Conservation (phyloP, 2,797 vertebrate genomes). For the Darevskia nairensis region DNA sequence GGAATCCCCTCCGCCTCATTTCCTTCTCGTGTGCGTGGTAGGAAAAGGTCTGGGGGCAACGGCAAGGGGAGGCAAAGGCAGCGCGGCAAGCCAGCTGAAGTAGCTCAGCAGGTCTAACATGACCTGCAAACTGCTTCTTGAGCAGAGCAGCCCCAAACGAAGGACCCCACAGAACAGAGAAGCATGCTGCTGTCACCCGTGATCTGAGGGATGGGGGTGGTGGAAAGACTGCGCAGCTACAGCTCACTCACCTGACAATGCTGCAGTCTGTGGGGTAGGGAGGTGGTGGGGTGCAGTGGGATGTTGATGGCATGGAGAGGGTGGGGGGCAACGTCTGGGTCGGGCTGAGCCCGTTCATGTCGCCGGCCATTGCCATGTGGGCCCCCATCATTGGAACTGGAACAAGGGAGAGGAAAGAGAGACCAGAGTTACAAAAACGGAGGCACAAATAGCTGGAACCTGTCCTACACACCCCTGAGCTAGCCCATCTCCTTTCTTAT, state of each 20-base stretch:
- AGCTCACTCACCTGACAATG: conserved; percentile 92
- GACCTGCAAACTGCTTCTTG: not conserved
- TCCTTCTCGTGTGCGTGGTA: too few relatives aligned
- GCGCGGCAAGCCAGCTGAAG: not conserved
- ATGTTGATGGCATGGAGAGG: conserved; percentile 94
- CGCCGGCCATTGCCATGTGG: conserved; percentile 95
- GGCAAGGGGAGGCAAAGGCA: not conserved
- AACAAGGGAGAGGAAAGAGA: conserved; percentile 72
- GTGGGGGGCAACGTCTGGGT: conserved; percentile 92
- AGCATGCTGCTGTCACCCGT: too few relatives aligned
- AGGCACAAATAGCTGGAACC: not conserved
- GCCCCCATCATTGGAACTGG: conserved; percentile 98
- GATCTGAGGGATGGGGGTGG: too few relatives aligned
- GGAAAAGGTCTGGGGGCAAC: too few relatives aligned
- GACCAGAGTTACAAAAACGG: conserved; percentile 56
- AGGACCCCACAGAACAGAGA: too few relatives aligned
- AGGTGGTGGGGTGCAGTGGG: conserved; percentile 98
- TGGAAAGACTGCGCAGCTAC: accelerated
- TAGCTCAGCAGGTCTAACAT: not conserved
- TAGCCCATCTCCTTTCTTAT: too few relatives aligned
- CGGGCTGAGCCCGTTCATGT: conserved; percentile 97
- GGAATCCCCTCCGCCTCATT: too few relatives aligned
- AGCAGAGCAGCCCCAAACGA: not conserved
- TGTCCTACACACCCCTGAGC: too few relatives aligned
- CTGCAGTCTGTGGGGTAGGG: conserved; percentile 99